Percentiles rank a stretch among this genome's conserved stretches.
Evolutionary conservation across 2,797 vertebrate species (phyloP).

Genomic region (Tamandua tetradactyla): DNA sequence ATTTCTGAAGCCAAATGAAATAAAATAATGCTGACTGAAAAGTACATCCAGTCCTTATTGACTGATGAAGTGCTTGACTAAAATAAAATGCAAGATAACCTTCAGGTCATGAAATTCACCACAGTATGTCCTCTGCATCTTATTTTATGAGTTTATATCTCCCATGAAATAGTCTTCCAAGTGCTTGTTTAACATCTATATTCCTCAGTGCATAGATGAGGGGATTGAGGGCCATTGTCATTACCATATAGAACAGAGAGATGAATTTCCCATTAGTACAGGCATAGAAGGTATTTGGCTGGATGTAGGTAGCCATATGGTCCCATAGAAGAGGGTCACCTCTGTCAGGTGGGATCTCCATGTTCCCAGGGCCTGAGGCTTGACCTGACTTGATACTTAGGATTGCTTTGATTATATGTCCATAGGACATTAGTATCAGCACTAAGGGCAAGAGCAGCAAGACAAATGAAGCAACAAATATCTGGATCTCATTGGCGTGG

Average conservation of each 20-base stretch:
- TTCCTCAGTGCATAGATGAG: constrained; percentile 74
- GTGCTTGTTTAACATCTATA: constrained; percentile 63
- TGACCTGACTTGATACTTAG: no score
- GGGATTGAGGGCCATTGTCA: constrained; percentile 57
- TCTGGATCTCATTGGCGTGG: no score
- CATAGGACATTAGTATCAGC: no score
- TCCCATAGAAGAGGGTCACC: no score
- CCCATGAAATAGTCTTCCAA: constrained; percentile 45
- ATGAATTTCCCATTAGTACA: constrained; percentile 27
- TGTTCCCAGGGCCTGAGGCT: no score
- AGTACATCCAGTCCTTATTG: neutral
- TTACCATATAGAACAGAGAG: constrained; percentile 56
- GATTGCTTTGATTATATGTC: no score
- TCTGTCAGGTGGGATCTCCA: no score
- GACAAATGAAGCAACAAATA: no score
- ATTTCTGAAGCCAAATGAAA: neutral
- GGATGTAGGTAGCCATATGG: no score
- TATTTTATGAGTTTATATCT: neutral
- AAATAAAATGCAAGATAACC: neutral
- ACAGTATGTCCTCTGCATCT: neutral
- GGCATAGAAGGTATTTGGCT: constrained; percentile 40
- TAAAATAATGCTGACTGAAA: neutral
- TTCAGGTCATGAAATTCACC: neutral
- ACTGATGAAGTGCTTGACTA: neutral
- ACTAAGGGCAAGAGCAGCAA: no score